These are phyloP conservation scores for Gavia stellata DNA, from an alignment of 2,113 vertebrate species.

Conservation along the genomic window DNA sequence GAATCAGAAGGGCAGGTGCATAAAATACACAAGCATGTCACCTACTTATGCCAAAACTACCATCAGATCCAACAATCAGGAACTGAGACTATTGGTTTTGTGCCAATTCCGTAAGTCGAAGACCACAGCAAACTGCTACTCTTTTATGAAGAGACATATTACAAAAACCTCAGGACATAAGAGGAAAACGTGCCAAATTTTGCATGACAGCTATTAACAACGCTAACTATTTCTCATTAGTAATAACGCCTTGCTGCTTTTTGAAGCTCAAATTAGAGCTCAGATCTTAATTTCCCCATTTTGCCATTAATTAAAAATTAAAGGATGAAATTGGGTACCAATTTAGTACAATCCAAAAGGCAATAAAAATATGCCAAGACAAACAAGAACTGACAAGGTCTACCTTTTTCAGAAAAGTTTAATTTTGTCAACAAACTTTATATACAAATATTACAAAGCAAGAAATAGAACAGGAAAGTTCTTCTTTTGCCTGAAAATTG, in stretches of 20 bases:
- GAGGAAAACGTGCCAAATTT: background rate
- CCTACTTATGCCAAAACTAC: background rate
- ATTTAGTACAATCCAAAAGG: background rate
- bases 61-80: background rate
- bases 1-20: background rate
- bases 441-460: background rate
- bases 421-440: background rate
- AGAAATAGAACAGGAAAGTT: background rate
- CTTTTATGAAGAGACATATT: background rate
- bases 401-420: background rate
- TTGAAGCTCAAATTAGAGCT: background rate
- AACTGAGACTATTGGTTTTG: background rate
- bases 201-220: background rate
- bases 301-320: background rate
- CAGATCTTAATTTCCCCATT: background rate
- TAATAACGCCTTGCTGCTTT: background rate
- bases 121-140: background rate
- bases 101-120: background rate
- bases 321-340: background rate
- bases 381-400: background rate
- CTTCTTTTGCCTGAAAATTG: background rate
- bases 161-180: background rate
- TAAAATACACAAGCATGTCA: background rate
- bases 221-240: background rate
- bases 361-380: background rate